These are phyloP conservation scores for Ifrita kowaldi DNA, from an alignment of 2,113 vertebrate species.

Conservation along the genomic window DNA sequence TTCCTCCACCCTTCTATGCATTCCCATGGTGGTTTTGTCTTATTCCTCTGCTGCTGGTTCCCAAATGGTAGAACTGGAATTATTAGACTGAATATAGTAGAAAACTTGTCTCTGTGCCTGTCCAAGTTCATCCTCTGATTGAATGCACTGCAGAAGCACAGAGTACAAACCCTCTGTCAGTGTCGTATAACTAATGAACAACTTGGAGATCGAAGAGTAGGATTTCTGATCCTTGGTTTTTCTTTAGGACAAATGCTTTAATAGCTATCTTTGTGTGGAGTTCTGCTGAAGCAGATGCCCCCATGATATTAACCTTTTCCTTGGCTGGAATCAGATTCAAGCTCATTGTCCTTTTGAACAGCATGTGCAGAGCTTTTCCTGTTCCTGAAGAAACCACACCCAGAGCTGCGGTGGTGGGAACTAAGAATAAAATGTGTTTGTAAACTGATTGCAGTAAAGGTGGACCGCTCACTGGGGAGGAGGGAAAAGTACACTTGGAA, in stretches of 20 bases:
- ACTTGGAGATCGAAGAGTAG: neutral
- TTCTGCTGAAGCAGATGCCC: neutral
- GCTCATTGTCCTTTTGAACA: constrained; percentile 28
- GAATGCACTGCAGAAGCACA: neutral
- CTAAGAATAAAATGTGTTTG: neutral
- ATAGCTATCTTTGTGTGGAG: neutral
- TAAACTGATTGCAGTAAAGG: neutral
- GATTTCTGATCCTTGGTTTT: neutral
- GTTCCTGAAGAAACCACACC: constrained; percentile 53
- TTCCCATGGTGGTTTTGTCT: neutral
- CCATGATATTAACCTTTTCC: constrained; percentile 1
- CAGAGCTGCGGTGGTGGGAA: neutral
- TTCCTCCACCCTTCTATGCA: neutral
- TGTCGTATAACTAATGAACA: neutral
- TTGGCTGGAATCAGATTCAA: neutral
- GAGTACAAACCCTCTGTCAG: neutral
- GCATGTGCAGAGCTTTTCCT: neutral
- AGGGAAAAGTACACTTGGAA: neutral
- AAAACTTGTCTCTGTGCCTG: neutral
- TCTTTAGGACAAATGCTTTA: neutral
- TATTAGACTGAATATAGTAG: neutral
- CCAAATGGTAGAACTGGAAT: neutral
- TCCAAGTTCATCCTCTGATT: neutral
- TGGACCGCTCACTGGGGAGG: neutral
- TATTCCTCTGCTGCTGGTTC: neutral